phyloP scores from a whole-genome alignment of 2,888 invertebrate genomes.

The Corythucha ciliata region DNA sequence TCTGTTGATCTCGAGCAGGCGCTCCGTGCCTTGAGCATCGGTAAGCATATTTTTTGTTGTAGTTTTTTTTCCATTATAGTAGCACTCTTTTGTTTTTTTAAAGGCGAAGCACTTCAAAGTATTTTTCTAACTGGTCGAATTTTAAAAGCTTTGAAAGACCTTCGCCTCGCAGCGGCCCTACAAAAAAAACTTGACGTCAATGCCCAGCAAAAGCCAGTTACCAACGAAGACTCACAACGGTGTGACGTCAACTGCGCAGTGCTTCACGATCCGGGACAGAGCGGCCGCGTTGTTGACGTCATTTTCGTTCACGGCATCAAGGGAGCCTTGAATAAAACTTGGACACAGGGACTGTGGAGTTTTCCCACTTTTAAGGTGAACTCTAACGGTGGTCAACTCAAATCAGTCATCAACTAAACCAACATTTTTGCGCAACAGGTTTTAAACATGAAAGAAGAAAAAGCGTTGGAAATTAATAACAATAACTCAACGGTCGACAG shows the following conservation, averaged over 20 bases:
- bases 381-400: background rate
- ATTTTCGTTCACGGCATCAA: constrained; percentile 75
- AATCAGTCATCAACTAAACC: background rate
- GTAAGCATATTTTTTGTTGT: too few relatives aligned
- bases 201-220: too few relatives aligned
- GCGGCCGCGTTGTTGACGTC: constrained; percentile 50
- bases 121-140: too few relatives aligned
- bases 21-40: constrained; percentile 22
- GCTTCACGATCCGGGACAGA: constrained; percentile 38
- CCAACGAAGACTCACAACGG: background rate
- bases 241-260: constrained; percentile 38
- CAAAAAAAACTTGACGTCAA: too few relatives aligned
- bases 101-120: too few relatives aligned
- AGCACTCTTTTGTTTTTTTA: too few relatives aligned
- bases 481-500: constrained; percentile 12
- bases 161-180: too few relatives aligned
- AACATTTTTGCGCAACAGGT: constrained; percentile 20
- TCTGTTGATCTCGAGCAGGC: constrained; percentile 24
- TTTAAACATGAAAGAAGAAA: constrained; percentile 27
- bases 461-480: constrained; percentile 21
- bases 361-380: constrained; percentile 22
- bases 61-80: too few relatives aligned
- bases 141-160: too few relatives aligned
- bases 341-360: constrained; percentile 32
- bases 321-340: constrained; percentile 53